These are phyloP conservation scores for Zosterops pallidus DNA, from an alignment of 2,113 vertebrate genomes.

Conservation along the genomic window DNA sequence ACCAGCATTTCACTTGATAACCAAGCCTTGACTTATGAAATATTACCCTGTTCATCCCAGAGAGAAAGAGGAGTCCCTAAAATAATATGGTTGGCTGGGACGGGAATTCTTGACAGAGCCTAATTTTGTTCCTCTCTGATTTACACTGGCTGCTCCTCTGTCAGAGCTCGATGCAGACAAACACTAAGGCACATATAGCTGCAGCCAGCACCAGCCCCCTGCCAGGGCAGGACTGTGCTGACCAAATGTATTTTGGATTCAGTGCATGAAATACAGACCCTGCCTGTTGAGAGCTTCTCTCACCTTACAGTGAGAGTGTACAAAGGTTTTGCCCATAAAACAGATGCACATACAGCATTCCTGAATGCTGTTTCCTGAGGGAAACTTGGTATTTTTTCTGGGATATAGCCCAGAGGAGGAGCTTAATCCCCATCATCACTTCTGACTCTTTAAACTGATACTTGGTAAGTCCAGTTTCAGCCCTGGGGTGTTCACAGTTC, in stretches of 20 bases:
- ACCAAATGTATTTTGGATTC: neutral
- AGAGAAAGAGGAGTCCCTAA: neutral
- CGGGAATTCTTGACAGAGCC: neutral
- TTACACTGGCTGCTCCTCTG: neutral
- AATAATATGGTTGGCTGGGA: neutral
- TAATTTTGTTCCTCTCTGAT: neutral
- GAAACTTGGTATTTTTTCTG: neutral
- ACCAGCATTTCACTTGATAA: neutral
- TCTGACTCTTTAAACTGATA: neutral
- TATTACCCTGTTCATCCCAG: neutral
- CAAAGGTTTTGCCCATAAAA: neutral
- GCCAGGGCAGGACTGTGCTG: neutral
- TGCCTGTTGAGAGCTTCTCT: neutral
- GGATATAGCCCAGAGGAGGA: neutral
- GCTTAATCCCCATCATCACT: neutral
- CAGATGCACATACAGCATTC: neutral
- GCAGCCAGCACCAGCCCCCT: neutral
- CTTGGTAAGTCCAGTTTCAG: neutral
- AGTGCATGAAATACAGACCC: neutral
- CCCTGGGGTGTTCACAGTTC: neutral
- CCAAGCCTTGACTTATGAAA: neutral
- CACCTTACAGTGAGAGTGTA: neutral
- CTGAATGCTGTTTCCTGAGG: neutral
- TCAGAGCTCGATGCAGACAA: neutral
- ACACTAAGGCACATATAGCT: neutral